These are phyloP conservation scores for Ctena decussata DNA, from an alignment of 2,888 invertebrate genomes.

Conservation along the genomic window DNA sequence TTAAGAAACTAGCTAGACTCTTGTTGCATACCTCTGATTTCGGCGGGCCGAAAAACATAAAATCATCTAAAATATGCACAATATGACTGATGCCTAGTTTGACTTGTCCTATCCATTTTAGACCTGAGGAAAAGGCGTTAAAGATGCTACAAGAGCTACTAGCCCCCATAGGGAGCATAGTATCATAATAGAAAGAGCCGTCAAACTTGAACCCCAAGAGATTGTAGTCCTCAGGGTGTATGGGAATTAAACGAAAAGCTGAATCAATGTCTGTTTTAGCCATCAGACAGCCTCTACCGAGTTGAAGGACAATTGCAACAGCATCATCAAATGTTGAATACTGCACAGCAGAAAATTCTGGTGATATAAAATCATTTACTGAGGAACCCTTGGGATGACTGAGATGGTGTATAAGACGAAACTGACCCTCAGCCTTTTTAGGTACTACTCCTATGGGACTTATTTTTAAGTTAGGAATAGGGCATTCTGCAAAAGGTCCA, in stretches of 20 bases:
- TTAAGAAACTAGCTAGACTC: background rate
- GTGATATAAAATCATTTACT: constrained; percentile 50
- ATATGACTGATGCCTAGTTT: background rate
- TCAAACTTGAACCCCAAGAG: constrained; percentile 40
- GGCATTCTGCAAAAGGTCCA: too few relatives aligned
- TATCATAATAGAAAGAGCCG: constrained; percentile 45
- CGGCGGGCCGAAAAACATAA: constrained; percentile 21
- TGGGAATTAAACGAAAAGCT: constrained; percentile 49
- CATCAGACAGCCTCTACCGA: constrained; percentile 18
- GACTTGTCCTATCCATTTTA: constrained; percentile 25
- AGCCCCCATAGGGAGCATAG: constrained; percentile 42
- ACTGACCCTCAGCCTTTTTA: constrained; percentile 42
- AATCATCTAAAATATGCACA: constrained; percentile 52
- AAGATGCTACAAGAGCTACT: constrained; percentile 49
- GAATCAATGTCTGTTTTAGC: constrained; percentile 55
- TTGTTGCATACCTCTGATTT: background rate
- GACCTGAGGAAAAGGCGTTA: constrained; percentile 42
- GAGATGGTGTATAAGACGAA: constrained; percentile 57
- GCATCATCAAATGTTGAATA: constrained; percentile 53
- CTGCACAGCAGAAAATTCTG: background rate
- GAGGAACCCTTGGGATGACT: constrained; percentile 42
- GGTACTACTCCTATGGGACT: constrained; percentile 49
- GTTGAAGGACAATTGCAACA: background rate
- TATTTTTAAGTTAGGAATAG: too few relatives aligned
- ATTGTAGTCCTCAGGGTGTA: constrained; percentile 47